A percentile compares a stretch with the other conserved stretches of the same genome.
Evolutionary conservation across 2,888 invertebrate genomes (phyloP).

Genomic region (Nephrocerus scutellatus): DNA sequence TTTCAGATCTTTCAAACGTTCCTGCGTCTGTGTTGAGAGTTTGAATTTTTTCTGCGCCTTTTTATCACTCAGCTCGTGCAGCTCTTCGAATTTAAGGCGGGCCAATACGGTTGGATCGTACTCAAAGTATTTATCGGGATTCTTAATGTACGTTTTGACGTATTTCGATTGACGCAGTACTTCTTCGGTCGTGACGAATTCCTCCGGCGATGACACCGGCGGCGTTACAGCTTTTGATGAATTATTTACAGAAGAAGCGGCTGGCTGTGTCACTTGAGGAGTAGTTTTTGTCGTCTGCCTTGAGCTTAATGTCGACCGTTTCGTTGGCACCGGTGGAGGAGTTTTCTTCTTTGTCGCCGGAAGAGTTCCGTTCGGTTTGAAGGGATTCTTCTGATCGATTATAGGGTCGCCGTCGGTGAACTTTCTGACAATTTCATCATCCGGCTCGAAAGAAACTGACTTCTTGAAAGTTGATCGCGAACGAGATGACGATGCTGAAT

Average conservation of each 20-base stretch:
- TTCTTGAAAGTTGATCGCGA: constrained; percentile 32
- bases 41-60: constrained; percentile 30
- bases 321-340: constrained; percentile 38
- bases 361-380: constrained; percentile 30
- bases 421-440: constrained; percentile 41
- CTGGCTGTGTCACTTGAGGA: constrained; percentile 34
- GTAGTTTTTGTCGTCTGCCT: no score
- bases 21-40: constrained; percentile 24
- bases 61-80: constrained; percentile 31
- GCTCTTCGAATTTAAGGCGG: constrained; percentile 40
- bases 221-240: constrained; percentile 23
- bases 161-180: constrained; percentile 47
- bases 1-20: constrained; percentile 31
- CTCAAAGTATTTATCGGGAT: constrained; percentile 46
- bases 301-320: constrained; percentile 37
- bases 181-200: constrained; percentile 45
- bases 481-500: constrained; percentile 9
- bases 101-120: constrained; percentile 45
- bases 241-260: constrained; percentile 25
- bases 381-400: constrained; percentile 46
- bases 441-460: constrained; percentile 41
- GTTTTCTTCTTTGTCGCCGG: constrained; percentile 27
- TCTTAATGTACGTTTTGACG: constrained; percentile 47
- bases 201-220: constrained; percentile 26
- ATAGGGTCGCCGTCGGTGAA: constrained; percentile 46